Evolutionary conservation across 2,113 vertebrate species (phyloP), one percentile per base, ranked within the genome.

Genomic region (Oreochromis tanganicae): DNA sequence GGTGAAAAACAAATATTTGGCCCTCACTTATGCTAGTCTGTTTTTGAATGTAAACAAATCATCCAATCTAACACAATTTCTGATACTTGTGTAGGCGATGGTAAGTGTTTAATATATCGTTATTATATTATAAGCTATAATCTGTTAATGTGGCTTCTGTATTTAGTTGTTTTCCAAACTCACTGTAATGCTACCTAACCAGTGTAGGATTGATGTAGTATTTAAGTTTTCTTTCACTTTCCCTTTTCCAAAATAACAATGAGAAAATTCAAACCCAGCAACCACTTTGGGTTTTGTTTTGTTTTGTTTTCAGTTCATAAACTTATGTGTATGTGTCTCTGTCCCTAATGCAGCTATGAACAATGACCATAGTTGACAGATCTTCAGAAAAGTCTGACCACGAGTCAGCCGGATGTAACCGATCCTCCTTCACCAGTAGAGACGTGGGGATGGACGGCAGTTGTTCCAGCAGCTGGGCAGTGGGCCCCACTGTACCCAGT

Each of bases 321-420:
- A 29, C 13, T 16, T 29, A 2, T 75, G 11, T 32, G 2, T 43
- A 1, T 85, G 24, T 91, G 5, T 89, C 46, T 88, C 57, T 88
- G 29, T 48, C 16, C 66, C 6, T 24, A 63, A 93, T 94, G 29
- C 96, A 99, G 98, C 96, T 96, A 97, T 98, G 97, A 99, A 98
- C 97, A 97, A 99, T 99, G 98, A 98, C 98, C 95, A 98, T 98
- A 98, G 98, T 98, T 98, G 98, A 98, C 97, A 99, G 97, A 96
- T 93, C 96, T 89, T 96, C 97, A 95, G 98, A 98, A 95, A 97
- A 98, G 94, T 97, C 98, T 96, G 97, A 97, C 95, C 95, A 97
- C 86, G 96, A 98, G 94, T 88, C 97, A 97, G 97, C 95, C 94
- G 97, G 93, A 96, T 97, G 95, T 87, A 98, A 88, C 93, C 97